phyloP scores from a whole-genome alignment of 2,113 vertebrate genomes.

The Conger conger region DNA sequence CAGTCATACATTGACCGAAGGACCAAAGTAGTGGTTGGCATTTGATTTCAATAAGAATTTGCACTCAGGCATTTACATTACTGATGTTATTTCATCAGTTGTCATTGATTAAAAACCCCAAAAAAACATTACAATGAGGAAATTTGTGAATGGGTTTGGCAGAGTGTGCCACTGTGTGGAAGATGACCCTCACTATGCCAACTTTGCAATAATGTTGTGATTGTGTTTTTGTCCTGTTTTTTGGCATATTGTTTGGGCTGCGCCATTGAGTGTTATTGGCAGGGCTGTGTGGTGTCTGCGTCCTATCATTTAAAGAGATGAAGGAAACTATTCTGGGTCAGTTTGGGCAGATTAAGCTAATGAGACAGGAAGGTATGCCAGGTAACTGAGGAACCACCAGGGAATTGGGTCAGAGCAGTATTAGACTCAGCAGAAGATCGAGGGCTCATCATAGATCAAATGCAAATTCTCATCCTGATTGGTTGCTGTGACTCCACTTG shows the following conservation, averaged over 20 bases:
- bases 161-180: not conserved
- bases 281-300: not conserved
- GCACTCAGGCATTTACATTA: too few species aligned
- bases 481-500: not conserved
- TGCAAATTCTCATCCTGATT: not conserved
- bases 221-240: not conserved
- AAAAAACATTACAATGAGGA: too few species aligned
- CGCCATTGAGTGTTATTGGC: not conserved
- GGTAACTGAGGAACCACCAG: conserved; percentile 19
- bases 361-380: conserved; percentile 50
- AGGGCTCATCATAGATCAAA: not conserved
- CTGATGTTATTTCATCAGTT: too few species aligned
- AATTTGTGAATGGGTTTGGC: not conserved
- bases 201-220: not conserved
- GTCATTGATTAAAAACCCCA: too few species aligned
- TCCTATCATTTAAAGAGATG: conserved; percentile 38
- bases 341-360: conserved; percentile 50
- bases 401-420: conserved; percentile 10
- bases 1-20: too few species aligned
- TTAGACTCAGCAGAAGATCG: not conserved
- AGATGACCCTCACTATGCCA: not conserved
- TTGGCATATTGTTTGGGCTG: not conserved
- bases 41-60: too few species aligned
- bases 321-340: conserved; percentile 44
- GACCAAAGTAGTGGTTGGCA: too few species aligned